Evolutionary conservation across 2,888 invertebrate genomes (phyloP), one percentile per base, ranked within the genome.

Genomic region (Melikaiella ostensackeni): DNA sequence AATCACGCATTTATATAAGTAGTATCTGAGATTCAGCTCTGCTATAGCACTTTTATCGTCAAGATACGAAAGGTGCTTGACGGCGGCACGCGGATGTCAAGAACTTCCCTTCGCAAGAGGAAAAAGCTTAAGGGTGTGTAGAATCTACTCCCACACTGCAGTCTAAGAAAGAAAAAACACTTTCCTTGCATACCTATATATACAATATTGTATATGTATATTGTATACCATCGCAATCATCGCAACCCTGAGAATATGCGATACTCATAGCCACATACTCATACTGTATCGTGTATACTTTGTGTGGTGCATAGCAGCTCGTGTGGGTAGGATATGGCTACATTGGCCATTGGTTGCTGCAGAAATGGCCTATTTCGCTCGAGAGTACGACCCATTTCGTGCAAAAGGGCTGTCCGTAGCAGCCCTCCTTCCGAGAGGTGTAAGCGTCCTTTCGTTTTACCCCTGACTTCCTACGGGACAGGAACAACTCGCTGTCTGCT

Each of bases 301-400:
- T 62, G 77, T 70, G 76, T 64, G 16, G 62, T 79, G 75, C 78
- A 62, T 74, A 73, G 73, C 59, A 61, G 50, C 73, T 38, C 75
- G 78, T 75, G 78, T 80, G 78, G 77, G 77, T 78, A 78, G 80
- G 74, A 80, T 83, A 82, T 83, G 83, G 83, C 83, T 84, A 82
- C 88, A 88, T 88, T 87, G 86, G 86, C 88, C 87, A 88, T 89
- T 88, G 88, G 86, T 82, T 86, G 87, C 85, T 88, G 85, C 86
- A 86, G 88, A 85, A 87, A 88, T 88, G 87, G 88, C 87, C 89
- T 88, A 89, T 89, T 88, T 86, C 86, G 84, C 85, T 87, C 84
- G 85, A 88, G 88, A 87, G 86, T 86, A 89, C 88, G 88, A 88
- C 87, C 88, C 88, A 88, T 89, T 89, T 86, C 83, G 85, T 83